Percentiles rank a stretch among this genome's conserved stretches.
phyloP scores from a whole-genome alignment of 2,888 invertebrate species.

The Melipona bicolor region DNA sequence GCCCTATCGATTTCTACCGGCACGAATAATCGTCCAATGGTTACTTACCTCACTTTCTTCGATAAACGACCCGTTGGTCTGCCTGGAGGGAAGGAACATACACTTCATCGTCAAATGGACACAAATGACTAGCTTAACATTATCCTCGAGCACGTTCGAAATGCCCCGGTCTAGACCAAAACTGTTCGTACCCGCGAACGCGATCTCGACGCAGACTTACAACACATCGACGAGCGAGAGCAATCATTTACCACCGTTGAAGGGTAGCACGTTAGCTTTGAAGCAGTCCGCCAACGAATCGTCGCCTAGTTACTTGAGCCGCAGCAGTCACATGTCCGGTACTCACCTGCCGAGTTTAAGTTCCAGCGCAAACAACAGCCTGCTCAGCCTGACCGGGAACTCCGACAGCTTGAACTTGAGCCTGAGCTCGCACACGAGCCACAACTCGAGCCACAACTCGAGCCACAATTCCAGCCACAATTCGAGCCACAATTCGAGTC shows the following conservation, averaged over 20 bases:
- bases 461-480: conserved; percentile 59
- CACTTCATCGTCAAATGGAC: conserved; percentile 64
- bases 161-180: conserved; percentile 85
- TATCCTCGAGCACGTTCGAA: conserved; percentile 76
- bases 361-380: conserved; percentile 78
- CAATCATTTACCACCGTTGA: conserved; percentile 84
- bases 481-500: conserved; percentile 57
- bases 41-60: not conserved
- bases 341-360: conserved; percentile 76
- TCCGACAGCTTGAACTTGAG: conserved; percentile 75
- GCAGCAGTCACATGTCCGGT: conserved; percentile 57
- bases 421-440: conserved; percentile 65
- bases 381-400: conserved; percentile 78
- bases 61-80: not conserved
- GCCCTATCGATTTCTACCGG: not conserved
- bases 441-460: conserved; percentile 66
- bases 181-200: conserved; percentile 81
- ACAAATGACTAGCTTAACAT: conserved; percentile 76
- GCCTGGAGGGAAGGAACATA: conserved; percentile 11
- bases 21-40: conserved; percentile 13
- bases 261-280: conserved; percentile 77
- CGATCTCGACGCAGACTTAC: conserved; percentile 80
- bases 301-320: conserved; percentile 79
- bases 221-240: conserved; percentile 83
- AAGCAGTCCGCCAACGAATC: conserved; percentile 80